Percentiles rank a stretch among this genome's conserved stretches.
phyloP scores from a whole-genome alignment of 1,140 invertebrate species.

The Trypoxylus dichotomus region DNA sequence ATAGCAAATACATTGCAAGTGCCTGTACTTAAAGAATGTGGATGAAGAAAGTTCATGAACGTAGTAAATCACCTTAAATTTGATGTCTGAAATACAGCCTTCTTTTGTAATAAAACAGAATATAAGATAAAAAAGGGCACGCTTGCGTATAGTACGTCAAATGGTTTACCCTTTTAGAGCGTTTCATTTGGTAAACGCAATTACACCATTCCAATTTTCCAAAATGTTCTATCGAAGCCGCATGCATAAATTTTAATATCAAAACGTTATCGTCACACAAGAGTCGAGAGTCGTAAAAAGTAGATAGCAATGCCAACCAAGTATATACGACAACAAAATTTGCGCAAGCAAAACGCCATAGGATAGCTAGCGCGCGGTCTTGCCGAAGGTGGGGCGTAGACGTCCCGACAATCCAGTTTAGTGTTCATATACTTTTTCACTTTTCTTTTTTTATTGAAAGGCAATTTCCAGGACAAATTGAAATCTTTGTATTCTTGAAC shows the following conservation, averaged over 20 bases:
- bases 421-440: constrained; percentile 48
- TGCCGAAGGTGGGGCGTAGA: not conserved
- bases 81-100: no score
- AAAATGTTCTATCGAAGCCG: not conserved
- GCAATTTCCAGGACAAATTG: constrained; percentile 54
- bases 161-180: no score
- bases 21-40: no score
- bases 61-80: no score
- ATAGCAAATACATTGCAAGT: no score
- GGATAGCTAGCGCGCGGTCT: not conserved
- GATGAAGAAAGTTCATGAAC: no score
- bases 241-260: not conserved
- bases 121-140: no score
- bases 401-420: constrained; percentile 42
- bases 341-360: not conserved
- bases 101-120: no score
- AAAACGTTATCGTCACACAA: not conserved
- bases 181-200: not conserved
- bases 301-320: not conserved
- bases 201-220: not conserved
- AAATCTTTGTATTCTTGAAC: constrained; percentile 54
- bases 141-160: no score
- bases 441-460: constrained; percentile 50
- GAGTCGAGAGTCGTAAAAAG: not conserved
- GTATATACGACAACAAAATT: constrained; percentile 7